These are phyloP conservation scores for Danio aesculapii DNA, from an alignment of 2,797 vertebrate species.

Conservation along the genomic window DNA sequence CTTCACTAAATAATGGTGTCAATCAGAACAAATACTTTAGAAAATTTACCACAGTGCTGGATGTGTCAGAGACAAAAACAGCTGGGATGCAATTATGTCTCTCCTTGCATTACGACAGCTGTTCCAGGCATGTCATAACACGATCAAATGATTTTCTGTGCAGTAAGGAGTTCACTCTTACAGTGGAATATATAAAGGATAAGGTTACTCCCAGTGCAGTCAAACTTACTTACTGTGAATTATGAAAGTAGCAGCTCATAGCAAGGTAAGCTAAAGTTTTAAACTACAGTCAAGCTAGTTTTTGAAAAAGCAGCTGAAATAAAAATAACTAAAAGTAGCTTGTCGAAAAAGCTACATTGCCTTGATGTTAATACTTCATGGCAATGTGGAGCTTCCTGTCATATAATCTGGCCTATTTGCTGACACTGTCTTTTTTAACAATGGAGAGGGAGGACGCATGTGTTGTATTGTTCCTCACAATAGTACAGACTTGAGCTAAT, in stretches of 20 bases:
- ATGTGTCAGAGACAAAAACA: conserved; percentile 33
- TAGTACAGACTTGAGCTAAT: too few relatives aligned
- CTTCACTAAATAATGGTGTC: background rate
- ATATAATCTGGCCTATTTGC: too few relatives aligned
- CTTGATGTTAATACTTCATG: too few relatives aligned
- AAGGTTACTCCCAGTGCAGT: background rate
- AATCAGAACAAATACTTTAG: background rate
- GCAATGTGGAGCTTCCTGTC: too few relatives aligned
- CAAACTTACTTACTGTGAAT: background rate
- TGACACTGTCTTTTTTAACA: too few relatives aligned
- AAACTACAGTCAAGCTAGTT: background rate
- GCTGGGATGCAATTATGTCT: conserved; percentile 42
- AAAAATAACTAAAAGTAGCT: too few relatives aligned
- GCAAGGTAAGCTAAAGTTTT: conserved; percentile 7
- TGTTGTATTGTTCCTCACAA: too few relatives aligned
- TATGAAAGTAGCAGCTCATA: background rate
- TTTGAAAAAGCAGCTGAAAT: background rate
- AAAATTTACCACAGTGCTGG: conserved; percentile 16
- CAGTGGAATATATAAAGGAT: conserved; percentile 1
- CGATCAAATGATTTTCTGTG: conserved; percentile 49
- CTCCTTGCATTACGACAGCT: conserved; percentile 38
- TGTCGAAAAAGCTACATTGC: too few relatives aligned
- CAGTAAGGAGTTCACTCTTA: conserved; percentile 17
- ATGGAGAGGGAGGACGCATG: too few relatives aligned
- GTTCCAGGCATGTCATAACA: conserved; percentile 59